A percentile compares a stretch with the other conserved stretches of the same genome.
phyloP scores from a whole-genome alignment of 1,140 invertebrate species.

The Diachasma alloeum region DNA sequence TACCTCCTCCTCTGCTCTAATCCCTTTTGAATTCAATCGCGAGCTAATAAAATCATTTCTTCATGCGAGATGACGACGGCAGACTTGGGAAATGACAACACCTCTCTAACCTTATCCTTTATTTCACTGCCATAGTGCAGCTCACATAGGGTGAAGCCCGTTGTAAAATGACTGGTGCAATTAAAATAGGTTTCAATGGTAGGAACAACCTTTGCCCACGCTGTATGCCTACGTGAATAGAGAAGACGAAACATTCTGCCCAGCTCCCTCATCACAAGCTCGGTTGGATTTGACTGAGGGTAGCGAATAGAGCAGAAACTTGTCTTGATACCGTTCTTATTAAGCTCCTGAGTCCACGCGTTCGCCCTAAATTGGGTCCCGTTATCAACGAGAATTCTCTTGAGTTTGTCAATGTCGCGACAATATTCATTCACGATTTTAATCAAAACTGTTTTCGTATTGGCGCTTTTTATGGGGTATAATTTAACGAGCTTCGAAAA shows the following conservation, averaged over 20 bases:
- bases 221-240: constrained; percentile 14
- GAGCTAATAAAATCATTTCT: background rate
- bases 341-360: constrained; percentile 10
- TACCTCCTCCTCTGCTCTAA: background rate
- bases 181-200: constrained; percentile 22
- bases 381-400: constrained; percentile 22
- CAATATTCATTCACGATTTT: constrained; percentile 25
- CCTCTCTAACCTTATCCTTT: background rate
- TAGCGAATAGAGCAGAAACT: constrained; percentile 19
- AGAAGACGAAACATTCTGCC: constrained; percentile 25
- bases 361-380: constrained; percentile 28
- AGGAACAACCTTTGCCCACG: constrained; percentile 17
- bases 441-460: constrained; percentile 3
- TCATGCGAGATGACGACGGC: too few species aligned
- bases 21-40: background rate
- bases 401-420: constrained; percentile 13
- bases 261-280: constrained; percentile 26
- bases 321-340: constrained; percentile 9
- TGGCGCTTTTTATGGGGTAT: constrained; percentile 26
- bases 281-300: constrained; percentile 26
- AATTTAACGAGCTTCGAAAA: background rate
- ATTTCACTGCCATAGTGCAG: constrained; percentile 30
- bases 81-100: background rate
- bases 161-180: constrained; percentile 26
- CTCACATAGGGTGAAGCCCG: constrained; percentile 25